Base-by-base conservation (phyloP, 2,113 vertebrate genomes). In the Anoura caudifer region DNA sequence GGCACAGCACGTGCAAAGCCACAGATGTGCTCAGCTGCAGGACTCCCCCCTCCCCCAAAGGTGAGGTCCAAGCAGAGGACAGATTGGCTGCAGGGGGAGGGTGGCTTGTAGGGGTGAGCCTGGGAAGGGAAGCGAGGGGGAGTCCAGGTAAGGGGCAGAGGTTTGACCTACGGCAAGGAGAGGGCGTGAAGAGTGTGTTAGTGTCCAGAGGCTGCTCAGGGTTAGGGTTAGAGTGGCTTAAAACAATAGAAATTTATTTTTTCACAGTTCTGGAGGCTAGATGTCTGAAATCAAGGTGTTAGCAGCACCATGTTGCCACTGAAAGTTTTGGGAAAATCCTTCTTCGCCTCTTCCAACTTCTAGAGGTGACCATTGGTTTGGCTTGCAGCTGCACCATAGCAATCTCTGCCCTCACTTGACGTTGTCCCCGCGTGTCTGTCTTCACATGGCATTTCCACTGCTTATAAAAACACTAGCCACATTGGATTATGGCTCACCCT, bases 241-340 rank as follows among this genome's bases (percentile, higher is more conserved):
- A 67, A 67, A 54, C 83, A 73, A 63, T 36, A 80, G 52, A 61
- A 50, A n/a, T 94, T 80, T 79, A 70, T 72, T 79, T 24, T 72
- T 72, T 59, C 38, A 63, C 61, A 14, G 10, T 63, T 63, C 61
- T 31, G 61, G 61, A 31, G 28, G 28, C 28, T 31, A 31, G 61
- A 63, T 10, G 28, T 63, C 59, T 31, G 26, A 14, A 12, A 63
- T 63, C 61, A 63, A 63, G 28, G 70, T 22, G 33, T 77, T 4
- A 17, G 43, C 6, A 14, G 79, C 13, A 47, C 31, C 28, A 7
- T 2, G 10, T 26, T 82, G 45, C 45, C 77, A 45, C 50, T 50
- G 76, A 56, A n/a, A 38, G 41, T 82, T 72, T 31, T 47, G 26
- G 45, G 19, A 50, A 76, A 73, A 36, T 5, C 12, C 82, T 70